Conservation (phyloP, 2,888 invertebrate genomes). For the Lamellibrachia columna region DNA sequence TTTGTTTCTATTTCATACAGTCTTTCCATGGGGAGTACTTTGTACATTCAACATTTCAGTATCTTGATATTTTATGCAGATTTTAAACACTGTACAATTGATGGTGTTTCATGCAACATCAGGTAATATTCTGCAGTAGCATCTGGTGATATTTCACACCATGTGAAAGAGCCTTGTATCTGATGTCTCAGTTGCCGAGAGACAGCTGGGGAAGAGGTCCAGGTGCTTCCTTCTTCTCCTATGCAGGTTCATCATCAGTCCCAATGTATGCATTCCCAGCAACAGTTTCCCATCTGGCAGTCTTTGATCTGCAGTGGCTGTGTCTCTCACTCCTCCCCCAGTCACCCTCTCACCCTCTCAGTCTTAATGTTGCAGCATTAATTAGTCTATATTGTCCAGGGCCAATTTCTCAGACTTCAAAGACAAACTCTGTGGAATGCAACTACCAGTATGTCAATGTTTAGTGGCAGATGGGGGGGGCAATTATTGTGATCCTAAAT, state of each 20-base stretch:
- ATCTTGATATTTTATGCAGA: not conserved
- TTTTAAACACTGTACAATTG: no score
- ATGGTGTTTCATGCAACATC: not conserved
- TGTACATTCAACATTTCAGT: not conserved
- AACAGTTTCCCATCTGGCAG: not conserved
- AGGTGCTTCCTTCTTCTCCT: not conserved
- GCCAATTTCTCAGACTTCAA: not conserved
- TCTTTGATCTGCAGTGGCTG: not conserved
- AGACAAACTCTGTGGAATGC: not conserved
- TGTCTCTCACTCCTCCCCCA: not conserved
- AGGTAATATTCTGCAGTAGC: not conserved
- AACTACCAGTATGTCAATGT: not conserved
- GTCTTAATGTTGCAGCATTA: not conserved
- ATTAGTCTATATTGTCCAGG: not conserved
- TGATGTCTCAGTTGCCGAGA: not conserved
- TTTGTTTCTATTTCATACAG: not conserved
- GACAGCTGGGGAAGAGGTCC: not conserved
- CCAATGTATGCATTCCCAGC: not conserved
- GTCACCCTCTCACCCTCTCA: not conserved
- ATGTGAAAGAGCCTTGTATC: not conserved
- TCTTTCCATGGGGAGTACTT: not conserved
- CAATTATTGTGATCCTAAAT: not conserved
- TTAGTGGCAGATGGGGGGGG: not conserved
- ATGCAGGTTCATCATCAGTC: no score
- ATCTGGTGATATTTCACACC: not conserved